These are phyloP conservation scores for Tolypeutes matacus DNA, from an alignment of 2,797 vertebrate species.

Conservation along the genomic window DNA sequence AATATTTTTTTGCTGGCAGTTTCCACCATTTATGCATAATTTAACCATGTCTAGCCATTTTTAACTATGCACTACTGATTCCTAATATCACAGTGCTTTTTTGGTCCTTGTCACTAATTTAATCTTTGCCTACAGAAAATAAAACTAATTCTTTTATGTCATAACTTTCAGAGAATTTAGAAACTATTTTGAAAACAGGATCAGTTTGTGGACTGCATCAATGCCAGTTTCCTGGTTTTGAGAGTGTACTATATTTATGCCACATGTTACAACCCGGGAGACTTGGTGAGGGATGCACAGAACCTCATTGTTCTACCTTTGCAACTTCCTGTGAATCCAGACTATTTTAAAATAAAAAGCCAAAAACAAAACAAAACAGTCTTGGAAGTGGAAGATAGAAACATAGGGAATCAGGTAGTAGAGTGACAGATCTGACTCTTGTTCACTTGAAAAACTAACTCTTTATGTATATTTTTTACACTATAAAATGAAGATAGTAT, in stretches of 20 bases:
- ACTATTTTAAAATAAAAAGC: constrained; percentile 29
- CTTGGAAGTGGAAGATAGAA: background rate
- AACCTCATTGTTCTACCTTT: background rate
- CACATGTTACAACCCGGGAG: background rate
- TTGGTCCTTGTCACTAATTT: background rate
- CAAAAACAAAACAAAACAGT: background rate
- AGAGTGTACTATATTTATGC: background rate
- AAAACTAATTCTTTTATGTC: background rate
- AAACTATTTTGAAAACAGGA: background rate
- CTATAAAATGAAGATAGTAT: background rate
- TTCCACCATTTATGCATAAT: background rate
- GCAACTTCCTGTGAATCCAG: background rate
- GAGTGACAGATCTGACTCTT: background rate
- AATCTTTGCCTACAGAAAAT: background rate
- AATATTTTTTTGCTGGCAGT: background rate
- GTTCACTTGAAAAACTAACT: background rate
- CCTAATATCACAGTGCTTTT: background rate
- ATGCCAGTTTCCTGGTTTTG: background rate
- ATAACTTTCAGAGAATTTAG: background rate
- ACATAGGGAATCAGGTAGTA: background rate
- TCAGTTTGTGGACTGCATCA: background rate
- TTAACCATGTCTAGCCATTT: background rate
- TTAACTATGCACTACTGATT: constrained; percentile 4
- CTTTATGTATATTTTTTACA: background rate
- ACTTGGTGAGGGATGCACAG: background rate